A percentile compares a stretch with the other conserved stretches of the same genome.
Evolutionary conservation across 2,888 invertebrate species (phyloP).

Genomic region (Lordiphosa fenestrarum): DNA sequence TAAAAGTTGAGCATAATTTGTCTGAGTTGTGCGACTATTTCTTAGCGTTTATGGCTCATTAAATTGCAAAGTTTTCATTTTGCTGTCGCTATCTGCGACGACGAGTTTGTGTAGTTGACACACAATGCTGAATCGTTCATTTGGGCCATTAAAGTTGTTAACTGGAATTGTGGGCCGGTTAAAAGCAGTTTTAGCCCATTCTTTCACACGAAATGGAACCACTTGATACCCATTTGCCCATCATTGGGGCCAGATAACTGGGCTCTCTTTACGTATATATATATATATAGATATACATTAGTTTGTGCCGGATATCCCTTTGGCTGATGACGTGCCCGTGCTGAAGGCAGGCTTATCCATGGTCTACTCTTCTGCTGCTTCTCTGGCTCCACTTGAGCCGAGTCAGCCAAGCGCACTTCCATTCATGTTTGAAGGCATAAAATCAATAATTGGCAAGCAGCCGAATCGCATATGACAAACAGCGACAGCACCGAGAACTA

Average conservation of each 20-base stretch:
- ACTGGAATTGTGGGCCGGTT: slow-evolving; percentile 28
- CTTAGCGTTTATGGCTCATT: slow-evolving; percentile 30
- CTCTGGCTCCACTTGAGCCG: slow-evolving; percentile 28
- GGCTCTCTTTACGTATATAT: slow-evolving; percentile 14
- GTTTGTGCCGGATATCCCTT: slow-evolving; percentile 58
- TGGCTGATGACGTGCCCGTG: slow-evolving; percentile 51
- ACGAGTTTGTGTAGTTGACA: slow-evolving; percentile 6
- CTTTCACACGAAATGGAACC: background rate
- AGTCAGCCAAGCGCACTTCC: slow-evolving; percentile 67
- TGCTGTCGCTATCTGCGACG: slow-evolving; percentile 1
- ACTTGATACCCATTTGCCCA: background rate
- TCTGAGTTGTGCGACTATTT: slow-evolving; percentile 7
- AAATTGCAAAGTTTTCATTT: slow-evolving; percentile 12
- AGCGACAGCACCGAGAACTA: slow-evolving; percentile 54
- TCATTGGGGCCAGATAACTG: slow-evolving; percentile 3
- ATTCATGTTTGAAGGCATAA: slow-evolving; percentile 65
- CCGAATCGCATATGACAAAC: slow-evolving; percentile 71
- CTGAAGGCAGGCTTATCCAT: slow-evolving; percentile 13
- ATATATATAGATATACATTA: too few species aligned
- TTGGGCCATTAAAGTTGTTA: slow-evolving; percentile 58
- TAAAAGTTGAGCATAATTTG: slow-evolving; percentile 13
- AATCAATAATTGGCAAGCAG: slow-evolving; percentile 70
- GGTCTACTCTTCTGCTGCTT: slow-evolving; percentile 1
- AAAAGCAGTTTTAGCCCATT: background rate
- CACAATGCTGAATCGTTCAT: slow-evolving; percentile 23